Evolutionary conservation across 1,140 invertebrate species (phyloP).

Genomic region (Gerris buenoi): DNA sequence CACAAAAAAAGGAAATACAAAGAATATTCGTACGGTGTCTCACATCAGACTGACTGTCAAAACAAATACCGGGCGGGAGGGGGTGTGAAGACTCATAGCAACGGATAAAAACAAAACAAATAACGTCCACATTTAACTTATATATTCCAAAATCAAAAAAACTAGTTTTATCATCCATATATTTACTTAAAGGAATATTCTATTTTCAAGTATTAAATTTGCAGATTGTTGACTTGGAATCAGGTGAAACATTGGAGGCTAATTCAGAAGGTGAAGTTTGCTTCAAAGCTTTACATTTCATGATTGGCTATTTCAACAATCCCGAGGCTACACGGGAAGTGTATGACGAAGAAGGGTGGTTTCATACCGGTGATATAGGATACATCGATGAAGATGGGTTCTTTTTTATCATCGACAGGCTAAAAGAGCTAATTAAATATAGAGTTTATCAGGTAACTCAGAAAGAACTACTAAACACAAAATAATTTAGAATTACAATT

Average conservation of each 20-base stretch:
- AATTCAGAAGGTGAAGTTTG: constrained; percentile 35
- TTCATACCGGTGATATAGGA: constrained; percentile 65
- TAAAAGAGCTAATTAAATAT: constrained; percentile 68
- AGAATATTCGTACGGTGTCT: no score
- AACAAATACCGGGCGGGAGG: no score
- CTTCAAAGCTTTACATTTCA: constrained; percentile 22
- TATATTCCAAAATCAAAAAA: neutral
- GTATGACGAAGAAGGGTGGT: constrained; percentile 55
- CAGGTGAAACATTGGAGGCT: constrained; percentile 26
- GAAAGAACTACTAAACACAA: neutral
- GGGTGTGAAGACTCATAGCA: no score
- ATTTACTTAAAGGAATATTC: neutral
- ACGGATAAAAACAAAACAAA: no score
- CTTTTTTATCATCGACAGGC: constrained; percentile 55
- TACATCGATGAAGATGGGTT: constrained; percentile 51
- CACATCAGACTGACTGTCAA: no score
- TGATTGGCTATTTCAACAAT: constrained; percentile 7
- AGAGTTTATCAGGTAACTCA: constrained; percentile 52
- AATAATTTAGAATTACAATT: no score
- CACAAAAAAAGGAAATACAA: no score
- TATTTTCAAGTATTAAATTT: neutral
- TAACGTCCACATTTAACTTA: no score
- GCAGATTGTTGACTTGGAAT: constrained; percentile 17
- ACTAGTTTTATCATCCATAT: neutral
- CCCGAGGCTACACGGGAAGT: constrained; percentile 2